Evolutionary conservation across 1,140 invertebrate genomes (phyloP).

Genomic region (Thaumetopoea pityocampa): DNA sequence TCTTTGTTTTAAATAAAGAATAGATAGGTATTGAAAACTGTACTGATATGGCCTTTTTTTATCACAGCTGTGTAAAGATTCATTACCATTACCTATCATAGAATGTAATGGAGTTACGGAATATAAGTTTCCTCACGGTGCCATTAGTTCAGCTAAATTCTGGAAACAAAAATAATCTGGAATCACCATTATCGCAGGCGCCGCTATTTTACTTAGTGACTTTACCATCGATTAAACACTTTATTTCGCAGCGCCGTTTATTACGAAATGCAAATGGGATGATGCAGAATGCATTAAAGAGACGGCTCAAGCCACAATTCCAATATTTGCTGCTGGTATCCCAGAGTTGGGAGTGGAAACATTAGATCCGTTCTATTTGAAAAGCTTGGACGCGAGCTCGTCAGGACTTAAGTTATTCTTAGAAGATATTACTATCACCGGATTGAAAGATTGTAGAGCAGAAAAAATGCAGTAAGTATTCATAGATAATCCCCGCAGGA

Average conservation of each 20-base stretch:
- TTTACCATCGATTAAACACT: conserved; percentile 27
- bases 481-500: too few relatives aligned
- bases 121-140: too few relatives aligned
- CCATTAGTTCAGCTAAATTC: too few relatives aligned
- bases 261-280: conserved; percentile 32
- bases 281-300: conserved; percentile 36
- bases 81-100: too few relatives aligned
- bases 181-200: too few relatives aligned
- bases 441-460: conserved; percentile 27
- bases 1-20: too few relatives aligned
- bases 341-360: conserved; percentile 32
- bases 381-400: conserved; percentile 29
- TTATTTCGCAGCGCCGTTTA: conserved; percentile 27
- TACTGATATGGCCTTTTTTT: too few relatives aligned
- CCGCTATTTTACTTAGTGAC: too few relatives aligned
- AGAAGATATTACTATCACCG: conserved; percentile 25
- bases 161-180: too few relatives aligned
- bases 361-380: conserved; percentile 32
- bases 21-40: too few relatives aligned
- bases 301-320: conserved; percentile 23
- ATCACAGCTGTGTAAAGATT: too few relatives aligned
- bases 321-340: conserved; percentile 28
- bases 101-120: too few relatives aligned
- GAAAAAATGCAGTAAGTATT: conserved; percentile 35
- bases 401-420: conserved; percentile 29